A percentile compares a stretch with the other conserved stretches of the same genome.
These are phyloP conservation scores for Ivindomyrus marchei DNA, from an alignment of 2,113 vertebrate species.

Conservation along the genomic window DNA sequence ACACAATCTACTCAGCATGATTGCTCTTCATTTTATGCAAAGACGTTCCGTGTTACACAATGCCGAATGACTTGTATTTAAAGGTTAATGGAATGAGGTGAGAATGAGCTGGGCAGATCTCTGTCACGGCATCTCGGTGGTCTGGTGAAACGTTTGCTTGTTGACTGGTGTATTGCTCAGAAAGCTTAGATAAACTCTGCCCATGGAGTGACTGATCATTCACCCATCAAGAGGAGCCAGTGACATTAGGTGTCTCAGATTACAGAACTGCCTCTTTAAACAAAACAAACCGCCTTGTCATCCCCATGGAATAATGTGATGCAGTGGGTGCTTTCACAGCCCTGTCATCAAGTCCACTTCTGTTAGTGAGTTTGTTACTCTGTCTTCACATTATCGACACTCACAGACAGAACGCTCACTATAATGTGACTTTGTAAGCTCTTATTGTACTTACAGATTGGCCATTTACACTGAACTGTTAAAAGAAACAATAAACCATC, in stretches of 20 bases:
- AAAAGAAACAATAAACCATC: neutral
- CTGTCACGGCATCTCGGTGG: neutral
- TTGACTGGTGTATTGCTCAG: neutral
- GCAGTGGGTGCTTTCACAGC: neutral
- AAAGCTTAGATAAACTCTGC: neutral
- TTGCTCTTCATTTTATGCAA: neutral
- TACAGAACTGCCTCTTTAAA: neutral
- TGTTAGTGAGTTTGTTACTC: neutral
- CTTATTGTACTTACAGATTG: neutral
- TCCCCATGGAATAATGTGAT: neutral
- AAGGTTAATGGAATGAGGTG: neutral
- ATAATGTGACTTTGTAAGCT: neutral
- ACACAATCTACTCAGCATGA: neutral
- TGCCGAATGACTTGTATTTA: neutral
- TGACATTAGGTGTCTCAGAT: neutral
- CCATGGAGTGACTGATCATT: neutral
- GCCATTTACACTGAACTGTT: neutral
- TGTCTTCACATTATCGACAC: neutral
- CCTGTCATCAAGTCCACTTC: neutral
- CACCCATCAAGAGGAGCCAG: neutral
- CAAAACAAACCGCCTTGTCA: neutral
- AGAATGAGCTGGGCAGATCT: neutral
- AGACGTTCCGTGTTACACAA: neutral
- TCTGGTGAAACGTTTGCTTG: neutral
- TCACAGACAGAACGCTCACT: neutral